These are phyloP conservation scores for Rhizoglyphus robini DNA, from an alignment of 1,140 invertebrate species.

Conservation along the genomic window DNA sequence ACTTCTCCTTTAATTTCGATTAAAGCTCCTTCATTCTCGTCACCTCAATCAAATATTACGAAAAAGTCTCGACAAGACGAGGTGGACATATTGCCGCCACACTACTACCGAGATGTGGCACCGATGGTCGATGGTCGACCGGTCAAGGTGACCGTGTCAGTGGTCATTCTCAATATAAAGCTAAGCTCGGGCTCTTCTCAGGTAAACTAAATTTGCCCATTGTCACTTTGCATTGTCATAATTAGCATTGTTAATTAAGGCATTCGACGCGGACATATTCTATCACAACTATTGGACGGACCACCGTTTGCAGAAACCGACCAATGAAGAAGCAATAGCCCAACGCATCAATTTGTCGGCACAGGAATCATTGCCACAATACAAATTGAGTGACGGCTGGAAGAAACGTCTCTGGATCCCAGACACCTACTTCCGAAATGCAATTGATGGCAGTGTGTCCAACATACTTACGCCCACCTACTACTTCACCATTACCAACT, in stretches of 20 bases:
- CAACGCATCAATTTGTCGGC: not conserved
- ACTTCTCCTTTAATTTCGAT: no score
- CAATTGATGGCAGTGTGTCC: slow-evolving; percentile 21
- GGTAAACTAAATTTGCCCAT: not conserved
- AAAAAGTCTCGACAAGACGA: not conserved
- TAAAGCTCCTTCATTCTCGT: no score
- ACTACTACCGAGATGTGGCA: slow-evolving; percentile 13
- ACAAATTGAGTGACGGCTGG: slow-evolving; percentile 23
- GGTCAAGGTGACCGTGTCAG: slow-evolving; percentile 9
- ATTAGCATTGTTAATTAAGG: slow-evolving; percentile 7
- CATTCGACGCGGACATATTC: slow-evolving; percentile 25
- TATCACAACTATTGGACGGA: slow-evolving; percentile 26
- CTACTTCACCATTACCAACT: slow-evolving; percentile 18
- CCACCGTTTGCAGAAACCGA: slow-evolving; percentile 18
- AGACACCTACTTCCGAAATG: slow-evolving; percentile 26
- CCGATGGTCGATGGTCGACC: slow-evolving; percentile 1
- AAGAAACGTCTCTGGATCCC: slow-evolving; percentile 24
- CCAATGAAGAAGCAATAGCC: not conserved
- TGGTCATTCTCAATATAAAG: not conserved
- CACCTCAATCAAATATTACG: no score
- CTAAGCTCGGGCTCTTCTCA: not conserved
- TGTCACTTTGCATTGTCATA: not conserved
- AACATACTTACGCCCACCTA: slow-evolving; percentile 15
- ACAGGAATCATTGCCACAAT: slow-evolving; percentile 1
- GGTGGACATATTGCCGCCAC: not conserved